Conservation (phyloP, 2,888 invertebrate genomes). For the Monoplex corrugatus region DNA sequence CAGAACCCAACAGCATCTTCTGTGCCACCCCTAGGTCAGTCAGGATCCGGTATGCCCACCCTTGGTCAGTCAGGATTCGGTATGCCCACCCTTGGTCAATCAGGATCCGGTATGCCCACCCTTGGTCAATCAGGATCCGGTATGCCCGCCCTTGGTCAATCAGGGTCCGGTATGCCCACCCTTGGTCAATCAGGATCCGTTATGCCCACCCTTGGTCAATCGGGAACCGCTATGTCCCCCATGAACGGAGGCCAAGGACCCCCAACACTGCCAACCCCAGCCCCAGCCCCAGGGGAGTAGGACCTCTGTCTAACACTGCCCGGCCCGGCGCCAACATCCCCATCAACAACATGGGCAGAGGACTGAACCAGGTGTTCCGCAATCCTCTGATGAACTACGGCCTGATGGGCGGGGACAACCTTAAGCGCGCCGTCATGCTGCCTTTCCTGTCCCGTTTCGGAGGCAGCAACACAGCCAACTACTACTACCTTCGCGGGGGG, state of each 20-base stretch:
- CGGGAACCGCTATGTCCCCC: background rate
- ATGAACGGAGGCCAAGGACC: background rate
- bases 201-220: background rate
- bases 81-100: background rate
- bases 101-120: background rate
- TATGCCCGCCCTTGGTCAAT: background rate
- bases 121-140: background rate
- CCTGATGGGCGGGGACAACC: slow-evolving; percentile 36
- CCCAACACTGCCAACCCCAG: background rate
- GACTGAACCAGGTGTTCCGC: background rate
- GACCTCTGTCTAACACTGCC: background rate
- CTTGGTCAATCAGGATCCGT: background rate
- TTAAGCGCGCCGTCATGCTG: slow-evolving; percentile 30
- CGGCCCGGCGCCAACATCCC: background rate
- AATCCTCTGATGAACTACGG: slow-evolving; percentile 17
- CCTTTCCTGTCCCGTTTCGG: slow-evolving; percentile 37
- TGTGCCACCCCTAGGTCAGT: too few species aligned
- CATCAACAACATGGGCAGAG: background rate
- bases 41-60: too few species aligned
- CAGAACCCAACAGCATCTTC: too few species aligned
- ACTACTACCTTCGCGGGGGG: slow-evolving; percentile 40
- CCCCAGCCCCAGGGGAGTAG: background rate
- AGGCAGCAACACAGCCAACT: slow-evolving; percentile 5
- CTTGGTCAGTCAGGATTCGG: too few species aligned
- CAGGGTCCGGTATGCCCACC: background rate